Conservation (phyloP, 1,140 invertebrate species). For the Teleogryllus occipitalis region DNA sequence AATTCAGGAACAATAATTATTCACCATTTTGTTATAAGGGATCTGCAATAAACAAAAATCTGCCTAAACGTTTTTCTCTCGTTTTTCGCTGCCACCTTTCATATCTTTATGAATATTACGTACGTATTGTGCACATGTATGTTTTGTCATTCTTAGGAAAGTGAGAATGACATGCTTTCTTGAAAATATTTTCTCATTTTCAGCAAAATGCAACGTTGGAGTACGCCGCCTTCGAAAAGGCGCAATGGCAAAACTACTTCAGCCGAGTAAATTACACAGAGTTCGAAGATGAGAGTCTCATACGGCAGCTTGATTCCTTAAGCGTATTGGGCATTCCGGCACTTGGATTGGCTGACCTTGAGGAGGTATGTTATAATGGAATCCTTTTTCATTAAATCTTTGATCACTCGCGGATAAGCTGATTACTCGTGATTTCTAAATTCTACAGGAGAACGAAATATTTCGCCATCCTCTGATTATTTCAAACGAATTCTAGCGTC, state of each 20-base stretch:
- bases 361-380: slow-evolving; percentile 9
- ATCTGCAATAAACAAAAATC: too few relatives aligned
- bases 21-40: too few relatives aligned
- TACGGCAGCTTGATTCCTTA: slow-evolving; percentile 26
- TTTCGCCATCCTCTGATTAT: background rate
- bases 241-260: slow-evolving; percentile 28
- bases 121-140: too few relatives aligned
- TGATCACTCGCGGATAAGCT: background rate
- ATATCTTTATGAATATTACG: too few relatives aligned
- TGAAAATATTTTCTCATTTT: background rate
- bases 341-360: slow-evolving; percentile 24
- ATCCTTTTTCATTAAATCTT: background rate
- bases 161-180: background rate
- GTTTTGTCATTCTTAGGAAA: too few relatives aligned
- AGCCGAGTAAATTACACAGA: slow-evolving; percentile 24
- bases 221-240: slow-evolving; percentile 26
- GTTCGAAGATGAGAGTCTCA: slow-evolving; percentile 25
- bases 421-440: background rate
- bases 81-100: too few relatives aligned
- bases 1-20: too few relatives aligned
- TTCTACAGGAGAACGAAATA: background rate
- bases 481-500: background rate
- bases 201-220: slow-evolving; percentile 24
- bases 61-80: too few relatives aligned
- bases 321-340: slow-evolving; percentile 28